Percentiles rank a stretch among this genome's conserved stretches.
phyloP scores from a whole-genome alignment of 2,113 vertebrate species.

The Platanista minor region DNA sequence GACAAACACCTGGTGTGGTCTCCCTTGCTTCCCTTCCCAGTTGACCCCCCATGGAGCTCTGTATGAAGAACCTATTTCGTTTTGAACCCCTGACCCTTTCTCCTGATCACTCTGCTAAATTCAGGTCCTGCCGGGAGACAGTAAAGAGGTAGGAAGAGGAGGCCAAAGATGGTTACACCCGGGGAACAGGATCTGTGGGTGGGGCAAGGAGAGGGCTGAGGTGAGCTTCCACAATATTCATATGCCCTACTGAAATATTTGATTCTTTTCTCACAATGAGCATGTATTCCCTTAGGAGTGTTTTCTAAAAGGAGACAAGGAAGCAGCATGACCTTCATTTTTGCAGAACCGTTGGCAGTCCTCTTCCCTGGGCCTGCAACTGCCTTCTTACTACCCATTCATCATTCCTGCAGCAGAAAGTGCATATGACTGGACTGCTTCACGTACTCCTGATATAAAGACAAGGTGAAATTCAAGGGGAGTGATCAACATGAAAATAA shows the following conservation, averaged over 20 bases:
- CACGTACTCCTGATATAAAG: neutral
- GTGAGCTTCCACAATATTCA: neutral
- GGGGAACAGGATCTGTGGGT: too few relatives aligned
- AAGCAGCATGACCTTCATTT: neutral
- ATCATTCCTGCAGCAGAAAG: neutral
- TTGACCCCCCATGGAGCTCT: neutral
- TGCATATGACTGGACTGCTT: neutral
- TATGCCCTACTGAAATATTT: neutral
- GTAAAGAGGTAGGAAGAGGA: neutral
- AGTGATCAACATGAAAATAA: neutral
- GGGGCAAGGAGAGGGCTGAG: neutral
- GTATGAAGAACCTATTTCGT: neutral
- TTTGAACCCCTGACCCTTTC: neutral
- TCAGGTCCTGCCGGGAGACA: neutral
- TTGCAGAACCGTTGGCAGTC: neutral
- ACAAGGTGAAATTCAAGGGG: neutral
- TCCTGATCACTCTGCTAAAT: neutral
- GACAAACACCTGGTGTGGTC: conserved; percentile 28
- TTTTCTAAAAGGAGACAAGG: neutral
- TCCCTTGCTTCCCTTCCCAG: neutral
- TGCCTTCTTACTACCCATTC: neutral
- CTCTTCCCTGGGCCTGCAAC: neutral
- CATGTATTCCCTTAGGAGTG: neutral
- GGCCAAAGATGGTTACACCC: neutral
- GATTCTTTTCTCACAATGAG: neutral